Base-by-base conservation (phyloP, 2,797 vertebrate species). In the Melanotaenia nigrans region DNA sequence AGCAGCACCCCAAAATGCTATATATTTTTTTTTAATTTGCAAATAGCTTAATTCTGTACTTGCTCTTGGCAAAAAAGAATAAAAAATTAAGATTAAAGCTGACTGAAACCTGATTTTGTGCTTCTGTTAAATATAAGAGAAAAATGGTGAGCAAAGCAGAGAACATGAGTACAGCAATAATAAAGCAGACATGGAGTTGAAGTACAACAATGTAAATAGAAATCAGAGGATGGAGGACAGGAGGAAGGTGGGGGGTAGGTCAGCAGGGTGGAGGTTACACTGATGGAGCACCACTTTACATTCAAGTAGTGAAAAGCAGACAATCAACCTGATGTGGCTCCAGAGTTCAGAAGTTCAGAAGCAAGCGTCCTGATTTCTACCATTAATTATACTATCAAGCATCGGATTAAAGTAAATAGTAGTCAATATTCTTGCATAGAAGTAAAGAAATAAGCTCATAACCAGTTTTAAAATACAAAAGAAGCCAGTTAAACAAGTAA, bases 291-390 rank as follows among this genome's bases (percentile, higher is more conserved):
- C 85, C 85, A 90, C 90, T 92, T 62, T 75, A 86, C 56, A 61
- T 62, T 81, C 20, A 22, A 88, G 86, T 81, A 80, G 61, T 61
- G 74, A 78, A 61, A 89, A 85, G 85, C 75, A 60, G 85, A 84
- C 89, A 85, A 91, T 90, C 89, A 91, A 83, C 77, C 75, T 22
- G 14, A 87, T 62, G 82, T 75, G 82, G 75, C 77, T 83, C 51
- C 64, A 11, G 65, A 71, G 78, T 68, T 88, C 69, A 87, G 33
- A 78, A 68, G 86, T 80, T 85, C 61, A 71, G 42, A 12, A 57
- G 58, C 63, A 71, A 87, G 84, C 68, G 83, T 74, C 57, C 72
- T 84, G 62, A 66, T 59, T 71, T 14, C 22, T 4, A 22, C 63
- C 80, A 62, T 75, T 85, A 85, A 80, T 70, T 82, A 75, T 33